phyloP scores from a whole-genome alignment of 2,888 invertebrate species.

The Xanthorhoe designata region DNA sequence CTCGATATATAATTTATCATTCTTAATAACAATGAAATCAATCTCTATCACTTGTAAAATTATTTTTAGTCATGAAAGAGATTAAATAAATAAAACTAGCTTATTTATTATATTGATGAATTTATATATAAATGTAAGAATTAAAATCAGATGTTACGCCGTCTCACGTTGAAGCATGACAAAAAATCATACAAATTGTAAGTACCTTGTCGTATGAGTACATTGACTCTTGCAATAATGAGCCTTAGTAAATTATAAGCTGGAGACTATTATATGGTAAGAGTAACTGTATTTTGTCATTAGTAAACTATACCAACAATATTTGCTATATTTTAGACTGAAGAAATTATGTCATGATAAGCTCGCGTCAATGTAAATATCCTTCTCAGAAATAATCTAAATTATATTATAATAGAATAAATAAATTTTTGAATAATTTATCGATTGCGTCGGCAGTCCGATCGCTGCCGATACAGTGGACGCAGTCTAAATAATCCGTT shows the following conservation, averaged over 20 bases:
- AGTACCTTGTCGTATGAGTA: constrained; percentile 4
- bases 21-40: too few relatives aligned
- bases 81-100: neutral
- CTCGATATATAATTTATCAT: too few relatives aligned
- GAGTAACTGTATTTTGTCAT: constrained; percentile 7
- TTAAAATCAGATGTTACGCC: constrained; percentile 5
- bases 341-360: too few relatives aligned
- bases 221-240: constrained; percentile 24
- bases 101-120: neutral
- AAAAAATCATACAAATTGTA: constrained; percentile 19
- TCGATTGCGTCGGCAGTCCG: too few relatives aligned
- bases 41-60: neutral
- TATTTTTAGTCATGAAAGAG: neutral
- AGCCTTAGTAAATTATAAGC: constrained; percentile 10
- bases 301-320: neutral
- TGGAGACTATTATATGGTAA: constrained; percentile 4
- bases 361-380: too few relatives aligned
- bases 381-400: too few relatives aligned
- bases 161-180: constrained; percentile 21
- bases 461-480: too few relatives aligned
- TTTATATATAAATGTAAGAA: neutral
- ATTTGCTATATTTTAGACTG: too few relatives aligned
- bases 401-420: too few relatives aligned
- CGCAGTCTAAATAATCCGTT: too few relatives aligned
- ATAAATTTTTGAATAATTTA: too few relatives aligned